Evolutionary conservation across 2,797 vertebrate genomes (phyloP).

Genomic region (Rhincodon typus): DNA sequence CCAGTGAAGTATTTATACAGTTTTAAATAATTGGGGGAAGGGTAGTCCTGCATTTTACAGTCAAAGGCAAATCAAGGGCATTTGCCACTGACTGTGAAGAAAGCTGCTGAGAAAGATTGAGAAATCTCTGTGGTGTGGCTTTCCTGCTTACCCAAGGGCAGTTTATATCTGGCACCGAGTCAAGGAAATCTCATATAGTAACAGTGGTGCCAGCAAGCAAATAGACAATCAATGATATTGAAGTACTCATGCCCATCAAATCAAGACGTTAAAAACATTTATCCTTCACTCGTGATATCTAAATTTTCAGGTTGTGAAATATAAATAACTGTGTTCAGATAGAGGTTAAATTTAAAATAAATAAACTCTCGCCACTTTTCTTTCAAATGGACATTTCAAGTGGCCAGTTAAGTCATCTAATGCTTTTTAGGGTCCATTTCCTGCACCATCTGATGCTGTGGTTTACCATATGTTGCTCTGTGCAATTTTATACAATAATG

Average conservation of each 20-base stretch:
- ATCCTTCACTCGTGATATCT: not conserved
- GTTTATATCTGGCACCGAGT: no score
- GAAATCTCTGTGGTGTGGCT: not conserved
- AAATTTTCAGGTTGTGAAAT: not conserved
- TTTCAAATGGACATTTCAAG: not conserved
- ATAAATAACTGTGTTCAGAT: not conserved
- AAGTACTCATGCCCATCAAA: not conserved
- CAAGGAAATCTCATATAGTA: not conserved
- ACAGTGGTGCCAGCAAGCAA: no score
- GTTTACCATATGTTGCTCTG: no score
- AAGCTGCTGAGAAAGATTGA: not conserved
- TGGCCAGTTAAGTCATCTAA: not conserved
- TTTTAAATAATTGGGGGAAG: not conserved
- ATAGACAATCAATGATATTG: not conserved
- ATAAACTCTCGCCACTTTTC: not conserved
- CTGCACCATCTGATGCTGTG: no score
- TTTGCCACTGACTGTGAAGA: no score
- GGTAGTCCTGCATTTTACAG: not conserved
- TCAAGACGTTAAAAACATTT: not conserved
- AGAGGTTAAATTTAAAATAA: not conserved
- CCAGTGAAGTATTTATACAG: not conserved
- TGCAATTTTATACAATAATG: no score
- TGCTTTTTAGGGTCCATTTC: not conserved
- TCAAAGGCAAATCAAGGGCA: not conserved
- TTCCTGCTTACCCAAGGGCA: not conserved